phyloP scores from a whole-genome alignment of 2,113 vertebrate species.

The Corythoichthys intestinalis region DNA sequence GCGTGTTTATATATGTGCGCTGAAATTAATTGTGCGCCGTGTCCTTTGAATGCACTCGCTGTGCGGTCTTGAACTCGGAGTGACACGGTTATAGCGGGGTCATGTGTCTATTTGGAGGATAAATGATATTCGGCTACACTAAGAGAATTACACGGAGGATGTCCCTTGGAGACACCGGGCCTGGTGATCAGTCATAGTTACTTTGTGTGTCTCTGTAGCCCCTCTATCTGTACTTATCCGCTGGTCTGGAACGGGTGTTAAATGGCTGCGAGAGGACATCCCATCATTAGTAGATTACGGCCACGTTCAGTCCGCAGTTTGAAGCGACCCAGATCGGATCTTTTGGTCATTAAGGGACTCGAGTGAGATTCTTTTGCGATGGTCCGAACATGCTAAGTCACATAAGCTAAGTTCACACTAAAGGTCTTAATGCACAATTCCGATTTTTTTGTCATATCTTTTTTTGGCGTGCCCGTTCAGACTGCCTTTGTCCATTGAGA shows the following conservation, averaged over 20 bases:
- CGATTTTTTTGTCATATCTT: no score
- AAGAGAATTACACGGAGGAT: conserved; percentile 73
- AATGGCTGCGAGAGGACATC: conserved; percentile 61
- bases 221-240: conserved; percentile 57
- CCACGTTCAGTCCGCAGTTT: no score
- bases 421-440: no score
- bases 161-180: conserved; percentile 63
- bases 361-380: no score
- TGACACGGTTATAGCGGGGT: conserved; percentile 66
- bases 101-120: conserved; percentile 70
- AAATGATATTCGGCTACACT: conserved; percentile 70
- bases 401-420: no score
- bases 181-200: conserved; percentile 68
- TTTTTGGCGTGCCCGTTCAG: no score
- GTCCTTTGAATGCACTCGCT: conserved; percentile 53
- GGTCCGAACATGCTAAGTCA: no score
- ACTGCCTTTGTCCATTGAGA: no score
- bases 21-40: conserved; percentile 45
- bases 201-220: conserved; percentile 58
- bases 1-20: conserved; percentile 24
- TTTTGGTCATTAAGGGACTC: no score
- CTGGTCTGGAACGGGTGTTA: conserved; percentile 63
- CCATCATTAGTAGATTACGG: conserved; percentile 53
- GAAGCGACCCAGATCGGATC: no score
- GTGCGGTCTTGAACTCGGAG: conserved; percentile 60